A percentile compares a stretch with the other conserved stretches of the same genome.
These are phyloP conservation scores for Myiotriccus ornatus DNA, from an alignment of 2,797 vertebrate genomes.

Conservation along the genomic window DNA sequence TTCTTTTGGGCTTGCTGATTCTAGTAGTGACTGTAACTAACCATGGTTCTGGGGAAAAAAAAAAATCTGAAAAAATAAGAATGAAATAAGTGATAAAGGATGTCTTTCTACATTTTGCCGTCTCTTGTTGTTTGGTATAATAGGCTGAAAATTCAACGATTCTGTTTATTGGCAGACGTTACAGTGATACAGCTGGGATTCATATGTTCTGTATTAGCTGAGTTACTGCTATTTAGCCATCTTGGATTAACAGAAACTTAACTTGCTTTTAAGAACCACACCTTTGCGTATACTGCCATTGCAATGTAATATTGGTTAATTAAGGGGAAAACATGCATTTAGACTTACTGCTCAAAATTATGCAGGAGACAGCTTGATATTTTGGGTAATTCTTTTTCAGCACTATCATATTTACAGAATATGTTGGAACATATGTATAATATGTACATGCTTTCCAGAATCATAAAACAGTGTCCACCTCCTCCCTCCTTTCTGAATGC, in stretches of 20 bases:
- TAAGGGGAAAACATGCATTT: background rate
- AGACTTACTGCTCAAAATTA: background rate
- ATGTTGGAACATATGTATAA: background rate
- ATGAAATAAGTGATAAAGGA: background rate
- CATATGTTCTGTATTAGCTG: background rate
- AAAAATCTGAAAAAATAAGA: background rate
- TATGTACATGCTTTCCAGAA: background rate
- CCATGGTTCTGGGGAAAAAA: background rate
- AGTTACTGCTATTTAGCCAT: conserved; percentile 22
- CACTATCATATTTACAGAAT: background rate
- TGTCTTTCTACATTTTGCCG: background rate
- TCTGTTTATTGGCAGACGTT: conserved; percentile 34
- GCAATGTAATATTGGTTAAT: background rate
- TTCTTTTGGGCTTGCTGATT: background rate
- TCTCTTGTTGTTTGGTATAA: background rate
- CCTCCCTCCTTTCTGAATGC: background rate
- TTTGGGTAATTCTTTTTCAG: background rate
- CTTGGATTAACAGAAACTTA: conserved; percentile 45
- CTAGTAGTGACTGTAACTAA: background rate
- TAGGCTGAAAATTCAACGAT: background rate
- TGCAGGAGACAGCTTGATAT: background rate
- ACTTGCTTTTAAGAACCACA: background rate
- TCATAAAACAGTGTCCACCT: background rate
- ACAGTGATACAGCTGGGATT: conserved; percentile 32
- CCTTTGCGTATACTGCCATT: background rate